Base-by-base conservation (phyloP, 2,888 invertebrate genomes). In the Chesias legatella region DNA sequence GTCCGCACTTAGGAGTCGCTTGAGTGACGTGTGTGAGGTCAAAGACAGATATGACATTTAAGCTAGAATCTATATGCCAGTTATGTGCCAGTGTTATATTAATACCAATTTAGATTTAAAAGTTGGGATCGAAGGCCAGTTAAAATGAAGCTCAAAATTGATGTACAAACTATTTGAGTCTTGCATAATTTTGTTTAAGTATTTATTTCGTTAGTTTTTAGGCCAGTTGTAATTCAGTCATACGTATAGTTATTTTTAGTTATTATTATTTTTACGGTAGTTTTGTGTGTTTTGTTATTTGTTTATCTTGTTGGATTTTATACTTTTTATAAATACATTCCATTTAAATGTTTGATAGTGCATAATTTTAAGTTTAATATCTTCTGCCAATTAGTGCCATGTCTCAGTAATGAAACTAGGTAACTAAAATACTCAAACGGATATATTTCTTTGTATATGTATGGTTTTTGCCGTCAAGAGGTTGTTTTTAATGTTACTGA, bases 191-290 rank as follows among this genome's bases (percentile, higher is more conserved):
- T 43, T 56, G 55, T 64, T 49, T 80, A 79, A 78, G 75, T 86
- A 86, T 86, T 86, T 86, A 85, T 86, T 86, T 67, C 50, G 28
- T 59, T 82, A 83, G 79, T 61, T 65, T 41, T 54, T 75, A 85
- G 81, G 82, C 82, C 83, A 82, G 83, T 84, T 81, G 68, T 75
- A 75, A 17, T 17, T 83, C 79, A 86, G 86, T 86, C 85, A 85
- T 79, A 76, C 71, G 32, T 49, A 35, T 48, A 48, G 36, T 21
- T 43, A n/a, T 34, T 36, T 20, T 45, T 40, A 48, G 44, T 64
- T 66, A 56, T 68, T 67, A 58, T 55, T 39, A 29, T 34, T 54
- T 65, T 58, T 55, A 60, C 59, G 56, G 58, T 58, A 57, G 65
- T 67, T 63, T 66, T 63, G 50, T 39, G 70, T 72, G 73, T 78